Percentiles rank a stretch among this genome's conserved stretches.
Conservation (phyloP, 2,797 vertebrate species). For the Champsocephalus gunnari region DNA sequence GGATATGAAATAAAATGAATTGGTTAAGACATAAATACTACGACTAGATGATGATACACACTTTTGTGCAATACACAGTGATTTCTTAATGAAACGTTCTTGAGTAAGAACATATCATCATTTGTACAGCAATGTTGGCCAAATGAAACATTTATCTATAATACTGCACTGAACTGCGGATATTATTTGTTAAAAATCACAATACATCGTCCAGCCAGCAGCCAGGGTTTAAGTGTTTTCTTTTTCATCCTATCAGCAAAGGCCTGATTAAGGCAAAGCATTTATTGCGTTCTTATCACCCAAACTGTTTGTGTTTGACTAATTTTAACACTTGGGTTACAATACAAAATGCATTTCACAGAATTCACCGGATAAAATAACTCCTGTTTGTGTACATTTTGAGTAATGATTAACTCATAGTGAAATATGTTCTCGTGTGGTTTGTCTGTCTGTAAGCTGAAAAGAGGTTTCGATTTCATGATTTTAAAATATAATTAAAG, state of each 20-base stretch:
- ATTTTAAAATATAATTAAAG: background rate
- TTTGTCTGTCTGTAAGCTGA: background rate
- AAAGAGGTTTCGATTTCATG: background rate
- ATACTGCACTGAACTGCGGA: too few relatives aligned
- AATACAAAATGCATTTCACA: background rate
- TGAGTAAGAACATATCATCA: slow-evolving; percentile 4
- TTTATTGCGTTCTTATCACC: background rate
- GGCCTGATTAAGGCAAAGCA: background rate
- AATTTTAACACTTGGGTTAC: slow-evolving; percentile 9
- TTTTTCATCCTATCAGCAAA: background rate
- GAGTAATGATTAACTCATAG: slow-evolving; percentile 11
- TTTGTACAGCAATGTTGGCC: slow-evolving; percentile 8
- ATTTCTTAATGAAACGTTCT: slow-evolving; percentile 15
- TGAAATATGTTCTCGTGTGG: background rate
- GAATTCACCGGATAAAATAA: slow-evolving; percentile 4
- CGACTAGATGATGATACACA: slow-evolving; percentile 17
- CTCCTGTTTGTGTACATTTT: background rate
- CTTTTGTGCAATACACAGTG: slow-evolving; percentile 20
- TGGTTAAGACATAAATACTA: background rate
- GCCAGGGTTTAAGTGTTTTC: background rate
- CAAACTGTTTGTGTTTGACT: slow-evolving; percentile 19
- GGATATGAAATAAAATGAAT: slow-evolving; percentile 9
- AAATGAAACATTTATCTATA: background rate
- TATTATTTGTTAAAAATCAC: background rate
- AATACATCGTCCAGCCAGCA: background rate